Conservation (phyloP, 2,797 vertebrate species). For the Malacoraja senta region DNA sequence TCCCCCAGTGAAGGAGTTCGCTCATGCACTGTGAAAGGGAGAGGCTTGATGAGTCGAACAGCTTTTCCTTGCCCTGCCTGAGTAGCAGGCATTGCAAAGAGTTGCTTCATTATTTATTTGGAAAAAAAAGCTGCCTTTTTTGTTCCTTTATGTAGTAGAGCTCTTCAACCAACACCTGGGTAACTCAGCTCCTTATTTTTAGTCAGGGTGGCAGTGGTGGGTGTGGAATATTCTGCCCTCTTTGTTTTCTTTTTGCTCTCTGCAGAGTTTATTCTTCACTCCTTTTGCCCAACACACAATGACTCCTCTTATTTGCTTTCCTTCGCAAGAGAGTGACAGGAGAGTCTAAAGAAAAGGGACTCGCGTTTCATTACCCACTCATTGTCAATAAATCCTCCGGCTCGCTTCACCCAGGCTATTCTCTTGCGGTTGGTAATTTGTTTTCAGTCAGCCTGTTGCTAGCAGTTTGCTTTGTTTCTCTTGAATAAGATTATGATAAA, state of each 20-base stretch:
- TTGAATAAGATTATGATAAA: constrained; percentile 65
- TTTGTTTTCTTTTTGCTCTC: neutral
- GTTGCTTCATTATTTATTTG: neutral
- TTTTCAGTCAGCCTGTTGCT: constrained; percentile 59
- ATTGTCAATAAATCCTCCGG: constrained; percentile 22
- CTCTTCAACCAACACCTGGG: neutral
- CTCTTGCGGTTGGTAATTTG: constrained; percentile 52
- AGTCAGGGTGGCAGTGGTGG: neutral
- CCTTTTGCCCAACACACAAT: neutral
- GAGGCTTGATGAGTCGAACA: neutral
- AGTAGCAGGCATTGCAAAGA: neutral
- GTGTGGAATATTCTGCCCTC: neutral
- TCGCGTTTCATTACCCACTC: constrained; percentile 37
- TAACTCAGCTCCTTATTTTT: neutral
- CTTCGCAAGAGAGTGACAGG: constrained; percentile 14
- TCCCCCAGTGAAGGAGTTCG: neutral
- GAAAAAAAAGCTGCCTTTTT: neutral
- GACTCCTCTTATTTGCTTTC: constrained; percentile 33
- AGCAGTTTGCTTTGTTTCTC: constrained; percentile 63
- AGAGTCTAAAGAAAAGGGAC: constrained; percentile 7
- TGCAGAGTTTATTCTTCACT: neutral
- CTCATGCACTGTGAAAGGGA: neutral
- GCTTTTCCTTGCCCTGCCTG: neutral
- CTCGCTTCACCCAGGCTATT: neutral
- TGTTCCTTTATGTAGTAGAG: neutral